Conservation (phyloP, 2,888 invertebrate genomes). For the Agonopterix subpropinquella region DNA sequence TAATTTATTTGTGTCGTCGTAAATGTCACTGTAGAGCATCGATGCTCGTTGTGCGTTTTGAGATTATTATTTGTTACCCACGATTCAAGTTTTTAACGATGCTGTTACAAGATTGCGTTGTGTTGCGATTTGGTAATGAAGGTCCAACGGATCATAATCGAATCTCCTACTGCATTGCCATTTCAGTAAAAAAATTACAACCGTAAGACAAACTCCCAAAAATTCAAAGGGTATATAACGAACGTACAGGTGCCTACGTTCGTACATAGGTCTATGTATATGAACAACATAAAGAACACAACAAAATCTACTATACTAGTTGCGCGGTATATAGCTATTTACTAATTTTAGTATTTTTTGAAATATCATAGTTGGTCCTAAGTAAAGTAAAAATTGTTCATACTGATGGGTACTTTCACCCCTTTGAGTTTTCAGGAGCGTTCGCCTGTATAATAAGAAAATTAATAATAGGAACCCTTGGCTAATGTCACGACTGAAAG, state of each 20-base stretch:
- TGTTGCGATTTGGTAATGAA: conserved; percentile 2
- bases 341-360: no score
- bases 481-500: background rate
- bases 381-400: no score
- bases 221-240: no score
- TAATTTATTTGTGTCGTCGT: conserved; percentile 68
- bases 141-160: background rate
- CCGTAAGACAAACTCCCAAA: no score
- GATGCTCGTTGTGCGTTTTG: conserved; percentile 37
- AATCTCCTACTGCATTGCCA: background rate
- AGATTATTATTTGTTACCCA: conserved; percentile 57
- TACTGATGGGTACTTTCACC: no score
- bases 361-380: no score
- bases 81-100: conserved; percentile 53
- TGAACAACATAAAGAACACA: no score
- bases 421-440: no score
- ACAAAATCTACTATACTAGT: no score
- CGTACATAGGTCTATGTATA: no score
- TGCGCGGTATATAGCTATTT: no score
- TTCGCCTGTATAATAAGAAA: background rate
- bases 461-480: background rate
- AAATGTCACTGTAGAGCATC: conserved; percentile 56
- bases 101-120: conserved; percentile 50
- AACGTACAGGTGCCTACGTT: no score
- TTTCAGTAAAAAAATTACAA: background rate